A percentile compares a stretch with the other conserved stretches of the same genome.
phyloP scores from a whole-genome alignment of 2,113 vertebrate species.

The Gila orcuttii region DNA sequence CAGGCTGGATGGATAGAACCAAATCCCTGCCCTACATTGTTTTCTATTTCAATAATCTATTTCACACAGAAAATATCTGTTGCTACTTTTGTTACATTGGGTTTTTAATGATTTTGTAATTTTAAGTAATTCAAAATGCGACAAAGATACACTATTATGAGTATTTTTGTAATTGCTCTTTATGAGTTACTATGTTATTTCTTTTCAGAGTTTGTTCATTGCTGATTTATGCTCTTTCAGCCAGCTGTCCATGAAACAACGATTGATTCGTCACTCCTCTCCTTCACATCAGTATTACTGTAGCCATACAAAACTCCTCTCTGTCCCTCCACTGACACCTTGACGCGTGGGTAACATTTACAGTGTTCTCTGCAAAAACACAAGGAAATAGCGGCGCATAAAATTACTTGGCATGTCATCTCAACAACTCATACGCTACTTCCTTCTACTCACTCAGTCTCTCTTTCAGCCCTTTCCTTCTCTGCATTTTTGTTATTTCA shows the following conservation, averaged over 20 bases:
- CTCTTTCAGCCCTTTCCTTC: conserved; percentile 17
- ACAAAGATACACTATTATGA: neutral
- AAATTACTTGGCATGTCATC: conserved; percentile 66
- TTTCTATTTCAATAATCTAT: too few species aligned
- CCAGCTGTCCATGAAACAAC: neutral
- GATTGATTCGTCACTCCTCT: neutral
- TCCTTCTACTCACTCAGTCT: conserved; percentile 16
- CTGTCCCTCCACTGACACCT: conserved; percentile 49
- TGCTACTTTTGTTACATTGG: too few species aligned
- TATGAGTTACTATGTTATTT: neutral
- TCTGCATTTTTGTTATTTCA: conserved; percentile 39
- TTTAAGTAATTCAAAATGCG: neutral
- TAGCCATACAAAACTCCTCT: conserved; percentile 51
- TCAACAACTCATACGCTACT: conserved; percentile 2
- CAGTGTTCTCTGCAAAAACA: conserved; percentile 68
- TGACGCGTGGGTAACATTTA: conserved; percentile 63
- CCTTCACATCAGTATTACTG: conserved; percentile 51
- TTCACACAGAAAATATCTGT: too few species aligned
- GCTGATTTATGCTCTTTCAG: neutral
- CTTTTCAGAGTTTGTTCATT: neutral
- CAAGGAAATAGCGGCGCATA: conserved; percentile 69
- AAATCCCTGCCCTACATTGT: too few species aligned
- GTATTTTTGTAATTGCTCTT: neutral
- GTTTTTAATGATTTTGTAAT: neutral
- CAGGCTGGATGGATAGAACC: too few species aligned